Percentiles rank a stretch among this genome's conserved stretches.
Evolutionary conservation across 2,113 vertebrate species (phyloP).

Genomic region (Isichthys henryi): DNA sequence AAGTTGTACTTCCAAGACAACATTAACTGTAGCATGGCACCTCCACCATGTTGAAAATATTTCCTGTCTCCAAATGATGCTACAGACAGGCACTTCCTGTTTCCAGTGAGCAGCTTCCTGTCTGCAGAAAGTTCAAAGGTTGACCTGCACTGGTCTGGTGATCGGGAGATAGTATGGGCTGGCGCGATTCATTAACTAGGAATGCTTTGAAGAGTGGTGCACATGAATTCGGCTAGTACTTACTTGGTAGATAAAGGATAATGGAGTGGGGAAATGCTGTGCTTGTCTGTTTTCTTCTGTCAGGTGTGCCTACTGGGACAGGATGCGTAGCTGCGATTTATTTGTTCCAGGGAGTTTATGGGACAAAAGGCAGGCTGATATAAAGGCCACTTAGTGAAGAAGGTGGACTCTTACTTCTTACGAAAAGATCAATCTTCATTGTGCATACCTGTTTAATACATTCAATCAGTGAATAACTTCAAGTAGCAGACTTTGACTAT

Average conservation of each 20-base stretch:
- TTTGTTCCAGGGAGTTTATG: not conserved
- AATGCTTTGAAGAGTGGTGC: not conserved
- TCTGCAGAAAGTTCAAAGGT: not conserved
- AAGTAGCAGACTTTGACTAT: not conserved
- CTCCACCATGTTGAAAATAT: not conserved
- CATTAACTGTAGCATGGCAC: not conserved
- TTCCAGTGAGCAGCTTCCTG: not conserved
- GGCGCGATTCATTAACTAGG: not conserved
- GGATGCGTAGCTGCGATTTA: not conserved
- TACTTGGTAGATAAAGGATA: not conserved
- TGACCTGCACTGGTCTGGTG: not conserved
- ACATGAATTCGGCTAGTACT: not conserved
- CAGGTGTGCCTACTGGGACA: not conserved
- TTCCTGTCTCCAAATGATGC: not conserved
- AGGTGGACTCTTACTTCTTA: not conserved
- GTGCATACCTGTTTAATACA: not conserved
- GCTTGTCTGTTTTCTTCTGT: conserved; percentile 1
- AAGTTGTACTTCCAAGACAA: not conserved
- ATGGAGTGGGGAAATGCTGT: not conserved
- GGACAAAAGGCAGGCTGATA: not conserved
- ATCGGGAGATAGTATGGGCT: not conserved
- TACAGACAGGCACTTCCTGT: not conserved
- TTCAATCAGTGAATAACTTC: not conserved
- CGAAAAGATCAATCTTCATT: not conserved
- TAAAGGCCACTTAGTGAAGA: not conserved